Evolutionary conservation across 2,113 vertebrate species (phyloP).

Genomic region (Chaetura pelagica): DNA sequence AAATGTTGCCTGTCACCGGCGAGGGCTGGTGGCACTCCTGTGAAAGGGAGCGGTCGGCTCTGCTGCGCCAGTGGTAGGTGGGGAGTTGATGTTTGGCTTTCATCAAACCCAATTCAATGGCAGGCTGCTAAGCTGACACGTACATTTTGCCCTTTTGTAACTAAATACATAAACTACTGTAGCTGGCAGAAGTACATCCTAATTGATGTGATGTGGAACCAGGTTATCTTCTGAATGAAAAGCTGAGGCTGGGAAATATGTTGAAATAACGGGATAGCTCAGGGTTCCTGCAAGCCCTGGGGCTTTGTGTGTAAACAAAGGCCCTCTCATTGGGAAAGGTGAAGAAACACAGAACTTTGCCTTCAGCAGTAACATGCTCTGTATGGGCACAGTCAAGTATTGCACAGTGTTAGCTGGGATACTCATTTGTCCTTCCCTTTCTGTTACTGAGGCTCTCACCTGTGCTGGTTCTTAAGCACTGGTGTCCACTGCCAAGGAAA

Average conservation of each 20-base stretch:
- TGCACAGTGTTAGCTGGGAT: not conserved
- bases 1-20: accelerated
- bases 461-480: not conserved
- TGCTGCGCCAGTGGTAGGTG: accelerated
- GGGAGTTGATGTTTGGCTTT: not conserved
- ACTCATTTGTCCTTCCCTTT: not conserved
- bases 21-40: accelerated
- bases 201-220: not conserved
- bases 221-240: not conserved
- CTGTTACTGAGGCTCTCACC: not conserved
- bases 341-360: not conserved
- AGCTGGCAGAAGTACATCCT: not conserved
- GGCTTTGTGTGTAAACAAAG: not conserved
- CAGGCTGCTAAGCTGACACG: not conserved
- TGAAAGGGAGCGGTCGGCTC: not conserved
- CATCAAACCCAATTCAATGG: not conserved
- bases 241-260: not conserved
- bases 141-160: too few species aligned
- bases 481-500: not conserved
- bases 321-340: not conserved
- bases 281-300: not conserved
- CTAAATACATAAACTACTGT: too few species aligned
- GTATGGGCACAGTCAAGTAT: too few species aligned
- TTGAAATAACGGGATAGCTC: not conserved
- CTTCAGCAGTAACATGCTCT: not conserved